Evolutionary conservation across 2,113 vertebrate species (phyloP).

Genomic region (Camelus bactrianus): DNA sequence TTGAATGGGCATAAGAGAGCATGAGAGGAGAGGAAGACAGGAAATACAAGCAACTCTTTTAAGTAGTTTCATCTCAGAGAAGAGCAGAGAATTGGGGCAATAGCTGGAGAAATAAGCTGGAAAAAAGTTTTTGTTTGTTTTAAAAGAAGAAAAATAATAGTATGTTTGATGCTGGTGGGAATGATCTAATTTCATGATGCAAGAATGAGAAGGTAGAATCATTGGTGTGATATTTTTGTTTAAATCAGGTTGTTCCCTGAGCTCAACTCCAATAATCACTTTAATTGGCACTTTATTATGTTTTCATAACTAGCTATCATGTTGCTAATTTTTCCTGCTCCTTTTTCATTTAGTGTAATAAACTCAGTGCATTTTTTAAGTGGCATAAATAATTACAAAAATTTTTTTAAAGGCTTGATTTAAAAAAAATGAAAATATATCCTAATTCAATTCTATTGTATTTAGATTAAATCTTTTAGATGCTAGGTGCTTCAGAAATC

Average conservation of each 20-base stretch:
- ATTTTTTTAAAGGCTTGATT: not conserved
- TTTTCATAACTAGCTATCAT: conserved; percentile 4
- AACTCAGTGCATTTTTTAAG: not conserved
- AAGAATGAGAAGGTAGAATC: not conserved
- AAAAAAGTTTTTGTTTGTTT: not conserved
- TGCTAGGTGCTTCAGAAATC: conserved; percentile 13
- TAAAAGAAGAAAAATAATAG: not conserved
- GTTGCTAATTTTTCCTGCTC: not conserved
- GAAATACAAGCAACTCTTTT: not conserved
- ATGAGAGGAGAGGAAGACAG: not conserved
- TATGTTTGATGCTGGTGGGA: not conserved
- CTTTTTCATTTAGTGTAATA: not conserved
- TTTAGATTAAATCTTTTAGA: conserved; percentile 1
- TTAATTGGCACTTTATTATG: not conserved
- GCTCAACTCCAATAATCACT: conserved; percentile 6
- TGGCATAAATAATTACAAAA: conserved; percentile 2
- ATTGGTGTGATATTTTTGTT: not conserved
- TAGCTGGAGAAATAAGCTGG: not conserved
- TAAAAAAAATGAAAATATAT: not conserved
- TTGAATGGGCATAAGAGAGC: not conserved
- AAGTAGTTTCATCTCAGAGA: not conserved
- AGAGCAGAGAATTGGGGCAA: not conserved
- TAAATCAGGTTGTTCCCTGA: conserved; percentile 35
- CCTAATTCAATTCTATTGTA: not conserved
- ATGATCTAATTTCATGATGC: conserved; percentile 5